A percentile compares a stretch with the other conserved stretches of the same genome.
These are phyloP conservation scores for Micromys minutus DNA, from an alignment of 2,113 vertebrate species.

Conservation along the genomic window DNA sequence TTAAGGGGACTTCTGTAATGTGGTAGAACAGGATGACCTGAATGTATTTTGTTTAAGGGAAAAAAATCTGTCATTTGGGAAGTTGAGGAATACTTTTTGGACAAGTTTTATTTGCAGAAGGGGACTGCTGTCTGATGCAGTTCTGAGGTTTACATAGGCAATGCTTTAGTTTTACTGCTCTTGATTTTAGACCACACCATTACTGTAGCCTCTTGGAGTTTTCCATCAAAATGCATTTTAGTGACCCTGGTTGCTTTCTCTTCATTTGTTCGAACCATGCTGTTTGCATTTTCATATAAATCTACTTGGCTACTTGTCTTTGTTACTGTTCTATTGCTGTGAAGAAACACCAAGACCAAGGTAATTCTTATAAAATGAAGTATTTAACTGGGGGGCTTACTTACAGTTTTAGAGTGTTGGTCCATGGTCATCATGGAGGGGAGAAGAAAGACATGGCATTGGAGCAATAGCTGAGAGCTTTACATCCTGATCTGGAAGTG, in stretches of 20 bases:
- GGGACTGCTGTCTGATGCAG: background rate
- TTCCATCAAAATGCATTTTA: background rate
- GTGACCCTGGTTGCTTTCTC: background rate
- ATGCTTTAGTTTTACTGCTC: conserved; percentile 42
- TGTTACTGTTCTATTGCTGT: background rate
- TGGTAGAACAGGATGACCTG: background rate
- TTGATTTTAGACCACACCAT: conserved; percentile 10
- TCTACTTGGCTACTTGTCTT: background rate
- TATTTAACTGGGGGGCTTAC: background rate
- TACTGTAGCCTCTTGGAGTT: background rate
- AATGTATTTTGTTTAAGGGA: background rate
- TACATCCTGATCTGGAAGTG: background rate
- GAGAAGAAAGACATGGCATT: background rate
- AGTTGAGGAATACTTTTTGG: background rate
- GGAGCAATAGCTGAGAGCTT: background rate
- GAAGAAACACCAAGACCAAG: background rate
- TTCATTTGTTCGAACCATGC: conserved; percentile 25
- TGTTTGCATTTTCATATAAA: conserved; percentile 20
- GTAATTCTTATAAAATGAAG: background rate
- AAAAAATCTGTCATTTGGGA: conserved; percentile 15
- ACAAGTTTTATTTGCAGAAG: conserved; percentile 1
- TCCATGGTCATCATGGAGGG: background rate
- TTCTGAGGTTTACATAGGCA: conserved; percentile 29
- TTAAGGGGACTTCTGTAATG: background rate
- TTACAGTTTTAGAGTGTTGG: background rate